Conservation (phyloP, 2,797 vertebrate species). For the Cyprinodon diabolis region DNA sequence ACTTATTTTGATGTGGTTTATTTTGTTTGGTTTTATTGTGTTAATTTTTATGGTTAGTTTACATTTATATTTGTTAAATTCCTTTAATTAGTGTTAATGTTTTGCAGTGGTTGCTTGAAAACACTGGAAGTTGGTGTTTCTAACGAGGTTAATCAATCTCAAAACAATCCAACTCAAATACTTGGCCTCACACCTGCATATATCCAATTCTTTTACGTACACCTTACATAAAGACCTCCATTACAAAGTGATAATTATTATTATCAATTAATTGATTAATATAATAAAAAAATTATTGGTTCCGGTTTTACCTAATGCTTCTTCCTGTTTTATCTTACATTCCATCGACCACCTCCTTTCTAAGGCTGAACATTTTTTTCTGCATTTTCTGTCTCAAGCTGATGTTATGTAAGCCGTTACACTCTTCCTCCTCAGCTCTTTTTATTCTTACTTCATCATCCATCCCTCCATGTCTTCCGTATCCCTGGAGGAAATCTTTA, state of each 20-base stretch:
- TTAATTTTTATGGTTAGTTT: too few species aligned
- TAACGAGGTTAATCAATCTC: background rate
- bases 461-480: background rate
- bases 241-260: background rate
- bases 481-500: slow-evolving; percentile 27
- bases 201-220: background rate
- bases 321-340: background rate
- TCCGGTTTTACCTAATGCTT: background rate
- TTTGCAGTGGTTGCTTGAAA: too few species aligned
- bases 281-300: background rate
- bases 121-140: too few species aligned
- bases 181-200: too few species aligned
- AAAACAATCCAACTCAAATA: background rate
- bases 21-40: too few species aligned
- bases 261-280: too few species aligned
- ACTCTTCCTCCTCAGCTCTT: slow-evolving; percentile 8
- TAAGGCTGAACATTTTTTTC: slow-evolving; percentile 5
- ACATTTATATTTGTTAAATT: too few species aligned
- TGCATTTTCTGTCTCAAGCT: background rate
- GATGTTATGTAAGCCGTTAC: slow-evolving; percentile 20
- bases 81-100: too few species aligned
- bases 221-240: background rate
- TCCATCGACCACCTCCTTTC: background rate
- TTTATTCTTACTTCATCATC: slow-evolving; percentile 11
- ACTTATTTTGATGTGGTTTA: too few species aligned